Conservation (phyloP, 2,113 vertebrate genomes). For the Zosterops hypoxanthus region DNA sequence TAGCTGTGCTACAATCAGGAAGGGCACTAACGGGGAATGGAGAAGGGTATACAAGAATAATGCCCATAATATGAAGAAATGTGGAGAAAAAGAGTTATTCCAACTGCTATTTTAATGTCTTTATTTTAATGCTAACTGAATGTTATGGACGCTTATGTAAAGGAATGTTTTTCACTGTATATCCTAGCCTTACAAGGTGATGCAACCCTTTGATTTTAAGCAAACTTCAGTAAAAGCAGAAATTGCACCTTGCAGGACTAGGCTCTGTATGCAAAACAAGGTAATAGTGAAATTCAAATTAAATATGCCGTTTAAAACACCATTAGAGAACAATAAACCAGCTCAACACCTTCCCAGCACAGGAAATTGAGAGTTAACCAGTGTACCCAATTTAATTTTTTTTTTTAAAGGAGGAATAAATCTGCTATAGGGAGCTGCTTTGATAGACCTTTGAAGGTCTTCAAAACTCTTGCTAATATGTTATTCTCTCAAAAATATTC, state of each 20-base stretch:
- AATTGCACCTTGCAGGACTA: not conserved
- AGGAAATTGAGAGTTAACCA: conserved; percentile 73
- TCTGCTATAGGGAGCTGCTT: conserved; percentile 68
- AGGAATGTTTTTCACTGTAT: not conserved
- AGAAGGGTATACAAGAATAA: not conserved
- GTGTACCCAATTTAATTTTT: conserved; percentile 47
- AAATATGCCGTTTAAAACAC: conserved; percentile 62
- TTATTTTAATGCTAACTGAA: not conserved
- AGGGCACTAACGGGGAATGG: not conserved
- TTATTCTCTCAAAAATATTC: conserved; percentile 82
- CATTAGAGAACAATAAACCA: conserved; percentile 58
- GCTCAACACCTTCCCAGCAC: conserved; percentile 41
- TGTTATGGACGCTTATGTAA: not conserved
- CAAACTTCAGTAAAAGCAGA: not conserved
- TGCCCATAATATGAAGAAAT: not conserved
- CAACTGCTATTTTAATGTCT: not conserved
- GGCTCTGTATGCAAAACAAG: conserved; percentile 29
- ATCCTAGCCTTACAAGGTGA: not conserved
- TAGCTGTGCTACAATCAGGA: not conserved
- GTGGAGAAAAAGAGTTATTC: not conserved
- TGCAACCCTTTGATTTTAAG: not conserved
- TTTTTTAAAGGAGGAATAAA: conserved; percentile 66
- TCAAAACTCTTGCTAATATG: conserved; percentile 77
- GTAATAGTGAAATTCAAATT: conserved; percentile 57
- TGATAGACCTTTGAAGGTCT: conserved; percentile 80